phyloP scores from a whole-genome alignment of 2,888 invertebrate species.

The Pimpla rufipes region DNA sequence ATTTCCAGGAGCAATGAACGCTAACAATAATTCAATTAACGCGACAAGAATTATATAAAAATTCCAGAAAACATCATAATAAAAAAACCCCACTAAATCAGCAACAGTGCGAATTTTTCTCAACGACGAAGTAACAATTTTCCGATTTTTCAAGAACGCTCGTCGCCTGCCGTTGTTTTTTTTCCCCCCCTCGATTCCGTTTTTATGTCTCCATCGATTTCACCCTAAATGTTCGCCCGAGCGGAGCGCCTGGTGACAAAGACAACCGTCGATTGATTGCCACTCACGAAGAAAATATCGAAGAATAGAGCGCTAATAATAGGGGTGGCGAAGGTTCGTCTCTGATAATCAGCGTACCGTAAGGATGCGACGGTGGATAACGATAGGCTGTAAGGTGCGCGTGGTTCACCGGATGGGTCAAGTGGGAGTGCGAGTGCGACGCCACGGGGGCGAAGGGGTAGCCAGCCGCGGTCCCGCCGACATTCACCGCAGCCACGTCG shows the following conservation, averaged over 20 bases:
- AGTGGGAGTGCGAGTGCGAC: slow-evolving; percentile 82
- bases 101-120: not conserved
- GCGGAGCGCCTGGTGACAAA: slow-evolving; percentile 10
- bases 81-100: not conserved
- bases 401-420: slow-evolving; percentile 80
- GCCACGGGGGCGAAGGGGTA: slow-evolving; percentile 80
- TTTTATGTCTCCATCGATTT: not conserved
- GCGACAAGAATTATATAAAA: too few relatives aligned
- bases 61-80: too few relatives aligned
- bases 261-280: slow-evolving; percentile 29
- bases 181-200: not conserved
- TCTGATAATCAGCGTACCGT: slow-evolving; percentile 79
- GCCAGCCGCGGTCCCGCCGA: slow-evolving; percentile 76
- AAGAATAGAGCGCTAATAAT: slow-evolving; percentile 46
- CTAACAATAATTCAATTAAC: too few relatives aligned
- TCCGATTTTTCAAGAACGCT: not conserved
- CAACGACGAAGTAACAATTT: not conserved
- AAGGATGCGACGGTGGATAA: slow-evolving; percentile 75
- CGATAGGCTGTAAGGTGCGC: slow-evolving; percentile 81
- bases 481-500: slow-evolving; percentile 76
- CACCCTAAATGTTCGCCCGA: slow-evolving; percentile 8
- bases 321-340: slow-evolving; percentile 16
- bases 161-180: not conserved
- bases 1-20: too few relatives aligned
- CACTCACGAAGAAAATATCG: slow-evolving; percentile 40